Conservation (phyloP, 2,888 invertebrate genomes). For the Calameuta filiformis region DNA sequence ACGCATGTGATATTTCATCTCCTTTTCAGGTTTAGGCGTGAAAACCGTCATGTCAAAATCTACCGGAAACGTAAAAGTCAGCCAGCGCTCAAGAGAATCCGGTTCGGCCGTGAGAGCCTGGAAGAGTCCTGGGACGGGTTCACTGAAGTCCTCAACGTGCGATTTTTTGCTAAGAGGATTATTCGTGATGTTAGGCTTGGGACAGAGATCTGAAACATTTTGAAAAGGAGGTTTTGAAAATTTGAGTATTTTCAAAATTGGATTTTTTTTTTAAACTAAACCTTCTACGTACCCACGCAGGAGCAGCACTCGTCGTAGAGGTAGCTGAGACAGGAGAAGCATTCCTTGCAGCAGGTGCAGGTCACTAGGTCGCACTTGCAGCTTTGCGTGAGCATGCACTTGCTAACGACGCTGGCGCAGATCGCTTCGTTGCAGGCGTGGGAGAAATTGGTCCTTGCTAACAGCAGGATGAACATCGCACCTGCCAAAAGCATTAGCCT, state of each 20-base stretch:
- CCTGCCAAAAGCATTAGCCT: conserved; percentile 35
- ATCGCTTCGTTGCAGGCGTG: conserved; percentile 88
- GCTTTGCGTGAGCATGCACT: conserved; percentile 95
- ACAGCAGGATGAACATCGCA: conserved; percentile 34
- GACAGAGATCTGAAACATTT: conserved; percentile 82
- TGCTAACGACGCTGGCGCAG: conserved; percentile 95
- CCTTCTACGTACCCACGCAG: conserved; percentile 86
- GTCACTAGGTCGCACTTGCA: conserved; percentile 95
- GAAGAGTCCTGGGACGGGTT: conserved; percentile 86
- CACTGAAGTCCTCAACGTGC: conserved; percentile 85
- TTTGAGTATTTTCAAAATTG: conserved; percentile 3
- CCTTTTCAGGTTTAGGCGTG: conserved; percentile 75
- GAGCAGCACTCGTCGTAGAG: conserved; percentile 95
- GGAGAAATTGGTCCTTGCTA: conserved; percentile 35
- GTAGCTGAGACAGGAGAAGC: conserved; percentile 88
- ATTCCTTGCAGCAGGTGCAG: conserved; percentile 95
- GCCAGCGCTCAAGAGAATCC: conserved; percentile 83
- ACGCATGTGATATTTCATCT: conserved; percentile 80
- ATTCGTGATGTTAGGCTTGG: conserved; percentile 82
- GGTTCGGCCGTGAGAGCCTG: conserved; percentile 83
- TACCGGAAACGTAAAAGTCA: conserved; percentile 84
- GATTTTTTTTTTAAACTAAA: background rate
- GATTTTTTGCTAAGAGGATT: conserved; percentile 82
- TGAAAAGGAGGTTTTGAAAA: background rate
- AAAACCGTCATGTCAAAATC: conserved; percentile 78